Base-by-base conservation (phyloP, 2,888 invertebrate species). In the Trilocha varians region DNA sequence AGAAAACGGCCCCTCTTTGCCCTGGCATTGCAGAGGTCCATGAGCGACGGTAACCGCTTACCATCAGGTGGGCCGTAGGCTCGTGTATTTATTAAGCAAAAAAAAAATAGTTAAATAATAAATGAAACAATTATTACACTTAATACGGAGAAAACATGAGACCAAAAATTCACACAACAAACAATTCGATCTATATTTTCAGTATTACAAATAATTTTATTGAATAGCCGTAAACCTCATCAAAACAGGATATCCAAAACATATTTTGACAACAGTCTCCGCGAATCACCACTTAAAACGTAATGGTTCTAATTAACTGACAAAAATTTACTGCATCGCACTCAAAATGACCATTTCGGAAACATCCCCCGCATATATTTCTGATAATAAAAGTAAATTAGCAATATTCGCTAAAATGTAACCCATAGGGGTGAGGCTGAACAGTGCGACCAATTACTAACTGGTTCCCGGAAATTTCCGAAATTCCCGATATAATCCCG, bases 361-460 rank as follows among this genome's bases (percentile, higher is more conserved):
- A 64, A 60, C 61, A 57, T 58, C 57, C 57, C 55, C 69, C 60
- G 53, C 58, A 66, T 66, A 63, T 59, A 64, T 62, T 57, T 53
- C 55, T 57, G n/a, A 62, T 70, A 70, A 78, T 80, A 76, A 79
- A 79, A 78, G 70, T 78, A 76, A 78, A 80, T 78, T 75, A 76
- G 64, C 76, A 70, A 73, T 77, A 76, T 71, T 70, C 65, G 63
- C 64, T 61, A 65, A 71, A 71, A 70, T 68, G 69, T 70, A 71
- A 59, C 61, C 62, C 50, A 41, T 35, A 38, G 53, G 60, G 53
- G 51, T 53, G 62, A 59, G 57, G 57, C 55, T 57, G 48, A 52
- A 55, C 52, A 58, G 54, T 54, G 50, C 60, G 54, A 25, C 25
- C 25, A 25, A 25, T 25, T 25, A 25, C 25, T 25, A 25, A 2